These are phyloP conservation scores for Plagiodera versicolora DNA, from an alignment of 2,888 invertebrate genomes.

Conservation along the genomic window DNA sequence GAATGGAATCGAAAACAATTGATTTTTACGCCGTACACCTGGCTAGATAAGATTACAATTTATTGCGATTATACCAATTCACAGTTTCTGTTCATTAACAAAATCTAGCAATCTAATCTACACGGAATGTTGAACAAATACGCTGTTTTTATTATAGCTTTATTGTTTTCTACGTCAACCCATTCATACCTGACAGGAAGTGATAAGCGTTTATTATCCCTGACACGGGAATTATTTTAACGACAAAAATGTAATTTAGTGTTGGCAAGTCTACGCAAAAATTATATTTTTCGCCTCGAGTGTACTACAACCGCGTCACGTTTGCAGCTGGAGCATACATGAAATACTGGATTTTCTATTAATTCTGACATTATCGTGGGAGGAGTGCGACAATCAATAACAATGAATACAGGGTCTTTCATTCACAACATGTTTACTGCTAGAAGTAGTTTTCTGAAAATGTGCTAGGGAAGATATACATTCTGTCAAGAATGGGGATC, in stretches of 20 bases:
- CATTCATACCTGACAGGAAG: constrained; percentile 1
- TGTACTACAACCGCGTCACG: too few species aligned
- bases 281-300: too few species aligned
- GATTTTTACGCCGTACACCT: not conserved
- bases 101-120: not conserved
- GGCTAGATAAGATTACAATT: not conserved
- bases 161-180: not conserved
- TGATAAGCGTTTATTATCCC: not conserved
- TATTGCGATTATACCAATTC: not conserved
- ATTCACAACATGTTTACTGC: too few species aligned
- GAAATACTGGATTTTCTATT: too few species aligned
- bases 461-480: too few species aligned
- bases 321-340: too few species aligned
- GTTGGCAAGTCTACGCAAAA: not conserved
- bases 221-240: not conserved
- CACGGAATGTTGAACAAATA: not conserved
- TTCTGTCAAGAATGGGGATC: too few species aligned
- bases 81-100: not conserved
- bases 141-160: not conserved
- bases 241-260: not conserved
- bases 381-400: too few species aligned
- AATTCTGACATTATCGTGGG: too few species aligned
- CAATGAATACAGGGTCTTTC: too few species aligned
- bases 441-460: too few species aligned
- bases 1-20: not conserved